Percentiles rank a stretch among this genome's conserved stretches.
Evolutionary conservation across 2,888 invertebrate species (phyloP).

Genomic region (Scaeva pyrastri): DNA sequence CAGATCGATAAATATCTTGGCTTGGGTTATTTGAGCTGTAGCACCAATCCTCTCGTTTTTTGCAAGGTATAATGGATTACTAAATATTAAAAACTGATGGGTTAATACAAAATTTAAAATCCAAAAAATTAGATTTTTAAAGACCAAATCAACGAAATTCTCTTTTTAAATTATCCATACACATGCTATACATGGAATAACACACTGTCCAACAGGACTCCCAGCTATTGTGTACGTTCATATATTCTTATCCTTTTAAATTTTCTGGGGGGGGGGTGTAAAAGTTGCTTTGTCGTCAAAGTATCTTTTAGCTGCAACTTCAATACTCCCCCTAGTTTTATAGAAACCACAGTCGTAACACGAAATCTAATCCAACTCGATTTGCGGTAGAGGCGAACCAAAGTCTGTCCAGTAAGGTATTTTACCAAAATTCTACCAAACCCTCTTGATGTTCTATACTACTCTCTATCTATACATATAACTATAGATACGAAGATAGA

Average conservation of each 20-base stretch:
- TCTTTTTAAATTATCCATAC: neutral
- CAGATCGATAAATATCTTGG: no score
- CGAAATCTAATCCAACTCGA: constrained; percentile 63
- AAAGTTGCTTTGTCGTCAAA: neutral
- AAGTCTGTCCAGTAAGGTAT: constrained; percentile 41
- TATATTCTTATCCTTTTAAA: neutral
- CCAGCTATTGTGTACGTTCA: no score
- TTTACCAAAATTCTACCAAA: constrained; percentile 5
- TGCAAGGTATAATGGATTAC: no score
- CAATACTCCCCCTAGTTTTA: constrained; percentile 29
- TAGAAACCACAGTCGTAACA: constrained; percentile 59
- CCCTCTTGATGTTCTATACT: constrained; percentile 6
- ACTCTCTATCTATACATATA: neutral
- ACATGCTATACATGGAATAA: neutral
- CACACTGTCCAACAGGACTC: neutral
- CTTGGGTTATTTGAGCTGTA: no score
- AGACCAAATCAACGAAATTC: no score
- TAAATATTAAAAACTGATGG: no score
- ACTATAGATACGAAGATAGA: no score
- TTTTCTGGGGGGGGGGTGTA: no score
- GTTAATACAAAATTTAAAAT: no score
- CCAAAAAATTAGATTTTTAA: no score
- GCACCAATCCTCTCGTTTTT: no score
- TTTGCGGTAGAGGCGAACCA: constrained; percentile 42
- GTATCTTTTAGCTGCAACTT: neutral